Conservation (phyloP, 1,140 invertebrate genomes). For the Brachystomella parvula region DNA sequence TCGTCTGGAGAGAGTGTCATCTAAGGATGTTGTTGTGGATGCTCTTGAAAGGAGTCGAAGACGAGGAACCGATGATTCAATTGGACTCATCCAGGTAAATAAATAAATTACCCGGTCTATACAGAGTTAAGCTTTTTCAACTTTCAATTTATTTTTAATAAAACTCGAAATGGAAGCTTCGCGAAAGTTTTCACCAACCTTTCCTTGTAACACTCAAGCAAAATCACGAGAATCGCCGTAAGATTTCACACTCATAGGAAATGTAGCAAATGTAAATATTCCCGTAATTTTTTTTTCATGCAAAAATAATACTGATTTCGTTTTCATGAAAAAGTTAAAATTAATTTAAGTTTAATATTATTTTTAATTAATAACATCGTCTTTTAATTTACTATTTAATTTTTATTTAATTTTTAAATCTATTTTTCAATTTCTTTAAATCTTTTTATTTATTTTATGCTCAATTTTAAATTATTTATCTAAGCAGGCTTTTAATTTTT, state of each 20-base stretch:
- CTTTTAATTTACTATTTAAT: too few relatives aligned
- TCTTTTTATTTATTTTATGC: not conserved
- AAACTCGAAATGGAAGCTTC: too few relatives aligned
- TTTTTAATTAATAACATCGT: too few relatives aligned
- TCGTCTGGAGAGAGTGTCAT: constrained; percentile 13
- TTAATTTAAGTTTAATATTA: too few relatives aligned
- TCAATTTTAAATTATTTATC: too few relatives aligned
- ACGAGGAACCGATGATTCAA: constrained; percentile 39
- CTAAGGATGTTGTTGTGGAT: constrained; percentile 17
- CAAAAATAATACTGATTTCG: too few relatives aligned
- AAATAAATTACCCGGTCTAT: not conserved
- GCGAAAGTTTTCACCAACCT: not conserved
- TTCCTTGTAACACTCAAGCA: not conserved
- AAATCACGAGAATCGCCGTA: not conserved
- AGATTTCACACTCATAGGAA: not conserved
- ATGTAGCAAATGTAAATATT: not conserved
- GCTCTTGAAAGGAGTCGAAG: constrained; percentile 58
- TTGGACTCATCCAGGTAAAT: constrained; percentile 59
- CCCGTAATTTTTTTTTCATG: too few relatives aligned
- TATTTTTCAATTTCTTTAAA: not conserved
- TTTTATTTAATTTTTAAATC: too few relatives aligned
- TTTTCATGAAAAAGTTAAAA: too few relatives aligned
- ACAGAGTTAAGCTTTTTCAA: not conserved
- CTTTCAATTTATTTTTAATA: not conserved
- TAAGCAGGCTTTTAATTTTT: too few relatives aligned